A percentile compares a stretch with the other conserved stretches of the same genome.
Conservation (phyloP, 1,140 invertebrate species). For the Trichogramma pretiosum region DNA sequence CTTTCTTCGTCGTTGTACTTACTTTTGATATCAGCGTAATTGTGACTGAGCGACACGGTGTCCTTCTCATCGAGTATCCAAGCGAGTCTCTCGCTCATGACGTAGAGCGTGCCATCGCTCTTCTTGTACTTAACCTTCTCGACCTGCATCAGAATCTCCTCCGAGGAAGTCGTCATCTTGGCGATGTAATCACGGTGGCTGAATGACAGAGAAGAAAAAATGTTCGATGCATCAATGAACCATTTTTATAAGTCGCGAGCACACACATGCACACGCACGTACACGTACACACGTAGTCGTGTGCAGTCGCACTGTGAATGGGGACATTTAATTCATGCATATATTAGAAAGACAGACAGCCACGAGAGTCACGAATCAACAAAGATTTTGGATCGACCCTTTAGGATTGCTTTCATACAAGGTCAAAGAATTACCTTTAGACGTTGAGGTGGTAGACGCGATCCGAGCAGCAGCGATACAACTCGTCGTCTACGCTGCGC, state of each 20-base stretch:
- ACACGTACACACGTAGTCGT: no score
- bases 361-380: no score
- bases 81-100: constrained; percentile 89
- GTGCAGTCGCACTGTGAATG: no score
- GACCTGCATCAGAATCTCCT: constrained; percentile 89
- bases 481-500: neutral
- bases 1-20: constrained; percentile 32
- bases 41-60: constrained; percentile 83
- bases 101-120: constrained; percentile 88
- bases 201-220: no score
- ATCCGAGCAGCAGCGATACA: neutral
- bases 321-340: no score
- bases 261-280: no score
- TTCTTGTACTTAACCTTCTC: constrained; percentile 91
- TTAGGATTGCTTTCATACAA: no score
- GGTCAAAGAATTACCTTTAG: no score
- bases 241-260: no score
- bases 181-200: constrained; percentile 13
- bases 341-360: no score
- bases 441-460: neutral
- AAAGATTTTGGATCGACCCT: no score
- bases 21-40: constrained; percentile 95
- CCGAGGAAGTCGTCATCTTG: constrained; percentile 71
- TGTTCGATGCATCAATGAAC: no score
- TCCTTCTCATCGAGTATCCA: constrained; percentile 92